Evolutionary conservation across 2,888 invertebrate genomes (phyloP).

Genomic region (Atethmia centrago): DNA sequence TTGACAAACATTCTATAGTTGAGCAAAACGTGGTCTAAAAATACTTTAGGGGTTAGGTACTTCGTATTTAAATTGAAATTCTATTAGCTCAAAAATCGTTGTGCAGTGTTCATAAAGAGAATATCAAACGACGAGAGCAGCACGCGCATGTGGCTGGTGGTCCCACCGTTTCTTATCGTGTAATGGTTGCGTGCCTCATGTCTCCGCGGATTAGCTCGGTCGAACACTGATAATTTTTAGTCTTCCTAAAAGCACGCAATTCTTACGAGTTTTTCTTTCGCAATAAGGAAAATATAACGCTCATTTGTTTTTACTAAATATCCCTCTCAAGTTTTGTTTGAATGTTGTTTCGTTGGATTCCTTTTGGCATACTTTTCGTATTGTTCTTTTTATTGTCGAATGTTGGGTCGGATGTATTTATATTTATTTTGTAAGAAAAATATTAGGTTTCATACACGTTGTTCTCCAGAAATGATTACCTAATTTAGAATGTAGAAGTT

Average conservation of each 20-base stretch:
- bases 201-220: constrained; percentile 12
- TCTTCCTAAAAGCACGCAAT: constrained; percentile 45
- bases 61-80: constrained; percentile 32
- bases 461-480: background rate
- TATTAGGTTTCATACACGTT: constrained; percentile 4
- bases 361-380: constrained; percentile 31
- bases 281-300: constrained; percentile 48
- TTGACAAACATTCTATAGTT: constrained; percentile 28
- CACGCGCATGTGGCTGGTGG: constrained; percentile 22
- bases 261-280: constrained; percentile 43
- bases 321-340: constrained; percentile 40
- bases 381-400: constrained; percentile 29
- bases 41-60: constrained; percentile 9
- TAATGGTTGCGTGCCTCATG: constrained; percentile 35
- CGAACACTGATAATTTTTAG: constrained; percentile 28
- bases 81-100: constrained; percentile 17
- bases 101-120: constrained; percentile 45
- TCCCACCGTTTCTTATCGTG: background rate
- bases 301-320: constrained; percentile 47
- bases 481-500: background rate
- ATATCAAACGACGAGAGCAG: constrained; percentile 30
- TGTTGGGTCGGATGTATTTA: background rate
- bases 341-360: constrained; percentile 46
- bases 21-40: constrained; percentile 40
- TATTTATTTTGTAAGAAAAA: constrained; percentile 3